Base-by-base conservation (phyloP, 2,797 vertebrate species). In the Smutsia gigantea region DNA sequence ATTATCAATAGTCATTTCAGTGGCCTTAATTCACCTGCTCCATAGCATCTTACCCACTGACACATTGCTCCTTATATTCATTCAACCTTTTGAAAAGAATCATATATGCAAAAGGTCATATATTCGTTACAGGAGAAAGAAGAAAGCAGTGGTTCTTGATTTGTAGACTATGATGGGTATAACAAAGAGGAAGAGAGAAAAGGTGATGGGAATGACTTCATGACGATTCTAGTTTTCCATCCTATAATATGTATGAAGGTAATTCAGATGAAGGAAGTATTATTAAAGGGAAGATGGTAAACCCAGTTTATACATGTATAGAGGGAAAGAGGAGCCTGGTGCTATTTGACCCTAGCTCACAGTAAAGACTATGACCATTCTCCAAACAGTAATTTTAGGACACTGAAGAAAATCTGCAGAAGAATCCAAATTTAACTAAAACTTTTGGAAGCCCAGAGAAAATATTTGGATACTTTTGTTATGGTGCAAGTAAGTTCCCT, bases 391-490 rank as follows among this genome's bases (percentile, higher is more conserved):
- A 42, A 69, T 27, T 78, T n/a, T 15, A 72, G 25, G 39, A 90
- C 14, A 23, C 25, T 66, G 18, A 91, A 86, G 68, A 64, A 92
- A 86, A 59, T 39, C 18, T 82, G 25, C 72, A 66, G 81, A 91
- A 31, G 71, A 93, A 82, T 93, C 25, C 39, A 91, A 93, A 74
- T 18, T 85, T 53, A 68, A 72, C 34, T 27, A 92, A 86, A 64
- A 90, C 4, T 78, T 96, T 82, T 88, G 64, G 39, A 85, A 90
- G 49, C 51, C 53, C 27, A 66, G 29, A 92, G 46, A 72, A 95
- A 82, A 86, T 68, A 93, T 11, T 75, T 81, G 53, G 19, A 69
- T 85, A 42, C 18, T 34, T 89, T 77, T 77, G 5, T 46, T 46
- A 46, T 17, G 6, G 14, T 59, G 87, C 29, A 86, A 86, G n/a